A percentile compares a stretch with the other conserved stretches of the same genome.
Evolutionary conservation across 2,113 vertebrate species (phyloP).

Genomic region (Shinisaurus crocodilurus): DNA sequence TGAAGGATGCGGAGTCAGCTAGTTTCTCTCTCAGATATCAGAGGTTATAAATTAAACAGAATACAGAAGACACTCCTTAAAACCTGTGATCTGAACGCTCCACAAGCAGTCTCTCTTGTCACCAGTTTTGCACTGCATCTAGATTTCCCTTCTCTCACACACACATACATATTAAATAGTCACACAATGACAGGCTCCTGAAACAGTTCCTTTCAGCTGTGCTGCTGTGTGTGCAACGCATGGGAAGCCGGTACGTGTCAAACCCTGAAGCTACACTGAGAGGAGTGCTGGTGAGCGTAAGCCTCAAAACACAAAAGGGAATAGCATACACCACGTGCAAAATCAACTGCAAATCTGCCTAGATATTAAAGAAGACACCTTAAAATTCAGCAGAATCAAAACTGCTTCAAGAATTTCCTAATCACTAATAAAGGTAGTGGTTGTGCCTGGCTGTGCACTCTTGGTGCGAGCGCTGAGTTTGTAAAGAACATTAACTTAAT

Average conservation of each 20-base stretch:
- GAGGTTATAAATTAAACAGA: constrained; percentile 33
- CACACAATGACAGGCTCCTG: background rate
- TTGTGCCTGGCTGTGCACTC: constrained; percentile 11
- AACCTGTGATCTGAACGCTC: constrained; percentile 42
- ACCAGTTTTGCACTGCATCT: background rate
- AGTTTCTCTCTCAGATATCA: constrained; percentile 29
- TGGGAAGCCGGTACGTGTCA: constrained; percentile 4
- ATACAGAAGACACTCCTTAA: constrained; percentile 25
- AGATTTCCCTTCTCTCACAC: constrained; percentile 26
- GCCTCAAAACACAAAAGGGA: background rate
- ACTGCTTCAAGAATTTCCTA: constrained; percentile 21
- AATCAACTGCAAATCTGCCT: background rate
- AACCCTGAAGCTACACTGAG: constrained; percentile 39
- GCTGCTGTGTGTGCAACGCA: background rate
- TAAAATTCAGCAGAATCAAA: constrained; percentile 25
- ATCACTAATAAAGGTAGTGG: background rate
- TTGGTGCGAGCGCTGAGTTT: background rate
- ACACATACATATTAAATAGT: constrained; percentile 28
- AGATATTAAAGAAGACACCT: constrained; percentile 40
- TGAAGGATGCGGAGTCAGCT: constrained; percentile 34
- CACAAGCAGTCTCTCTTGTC: constrained; percentile 18
- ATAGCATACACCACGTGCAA: background rate
- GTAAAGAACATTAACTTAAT: constrained; percentile 4
- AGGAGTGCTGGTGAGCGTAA: background rate
- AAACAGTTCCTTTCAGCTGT: constrained; percentile 23